These are phyloP conservation scores for Cinclus cinclus DNA, from an alignment of 2,113 vertebrate species.

Conservation along the genomic window DNA sequence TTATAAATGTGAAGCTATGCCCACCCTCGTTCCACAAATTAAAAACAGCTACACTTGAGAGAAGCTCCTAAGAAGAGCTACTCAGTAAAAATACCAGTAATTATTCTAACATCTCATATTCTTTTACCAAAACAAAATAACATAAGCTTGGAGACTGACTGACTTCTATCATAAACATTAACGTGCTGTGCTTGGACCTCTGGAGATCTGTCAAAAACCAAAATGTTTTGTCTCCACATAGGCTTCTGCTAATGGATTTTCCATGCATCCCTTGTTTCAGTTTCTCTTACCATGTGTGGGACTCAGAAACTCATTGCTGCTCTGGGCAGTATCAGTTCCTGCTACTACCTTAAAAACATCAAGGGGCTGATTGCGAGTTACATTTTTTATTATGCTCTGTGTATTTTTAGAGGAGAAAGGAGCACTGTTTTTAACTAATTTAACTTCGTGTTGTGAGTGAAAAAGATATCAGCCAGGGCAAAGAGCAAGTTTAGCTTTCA, in stretches of 20 bases:
- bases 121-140: conserved; percentile 57
- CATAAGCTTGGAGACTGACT: conserved; percentile 30
- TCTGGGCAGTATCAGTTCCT: conserved; percentile 55
- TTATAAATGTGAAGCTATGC: not conserved
- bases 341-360: conserved; percentile 23
- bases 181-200: conserved; percentile 31
- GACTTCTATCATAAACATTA: conserved; percentile 52
- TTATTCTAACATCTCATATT: conserved; percentile 54
- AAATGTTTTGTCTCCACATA: conserved; percentile 42
- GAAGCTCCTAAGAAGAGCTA: conserved; percentile 14
- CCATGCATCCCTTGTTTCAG: conserved; percentile 39
- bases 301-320: conserved; percentile 24
- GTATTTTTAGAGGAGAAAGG: conserved; percentile 22
- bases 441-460: not conserved
- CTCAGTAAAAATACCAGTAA: conserved; percentile 38
- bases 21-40: conserved; percentile 44
- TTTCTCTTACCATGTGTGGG: not conserved
- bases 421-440: not conserved
- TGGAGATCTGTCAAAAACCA: conserved; percentile 19
- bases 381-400: not conserved
- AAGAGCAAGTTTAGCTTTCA: not conserved
- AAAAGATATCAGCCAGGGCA: not conserved
- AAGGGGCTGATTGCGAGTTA: not conserved
- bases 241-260: conserved; percentile 58
- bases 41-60: conserved; percentile 37